Evolutionary conservation across 2,113 vertebrate genomes (phyloP), one percentile per base, ranked within the genome.

Genomic region (Prochilodus magdalenae): DNA sequence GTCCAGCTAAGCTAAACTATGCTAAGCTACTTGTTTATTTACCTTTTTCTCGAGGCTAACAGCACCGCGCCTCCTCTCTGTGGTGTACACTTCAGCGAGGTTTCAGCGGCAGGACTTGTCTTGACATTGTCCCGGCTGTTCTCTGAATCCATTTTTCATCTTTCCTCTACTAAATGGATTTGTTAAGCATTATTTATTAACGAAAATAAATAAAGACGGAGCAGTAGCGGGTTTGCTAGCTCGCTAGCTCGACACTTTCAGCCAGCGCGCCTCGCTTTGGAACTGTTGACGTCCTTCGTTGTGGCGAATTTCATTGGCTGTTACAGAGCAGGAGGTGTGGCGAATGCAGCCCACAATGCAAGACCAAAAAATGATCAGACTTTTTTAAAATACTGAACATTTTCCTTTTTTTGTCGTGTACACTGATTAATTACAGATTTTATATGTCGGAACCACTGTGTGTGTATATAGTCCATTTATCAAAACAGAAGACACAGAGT

Each of bases 11-110:
- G 20, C 0, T 5, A 55, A 1, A 2, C 2, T 2, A 6, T 5
- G 16, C 3, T 16, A 2, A 55, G 53, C 49, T 51, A 11, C 1
- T 0, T 55, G 22, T 51, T 80, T 81, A 26, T 77, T 84, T 82
- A 84, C 82, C 79, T 81, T 75, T 15, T 77, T 36, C 70, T 33
- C 22, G 36, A 18, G 1, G 65, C 29, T 33, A 53, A 27, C 29
- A 13, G 22, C 18, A 60, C 59, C 53, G 49, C 70, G 47, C 77
- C 59, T 51, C 77, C 59, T 40, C 36, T 55, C 20, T 66, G 44
- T 49, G 82, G 82, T 0, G 85, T 86, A 16, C 33, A 15, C 60
- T 67, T 81, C 33, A 77, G 55, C 30, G 51, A 53, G 18, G 16
- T 5, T 16, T 53, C 75, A 20, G 24, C 69, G 2, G 33, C 66